Conservation (phyloP, 2,113 vertebrate genomes). For the Panurus biarmicus region DNA sequence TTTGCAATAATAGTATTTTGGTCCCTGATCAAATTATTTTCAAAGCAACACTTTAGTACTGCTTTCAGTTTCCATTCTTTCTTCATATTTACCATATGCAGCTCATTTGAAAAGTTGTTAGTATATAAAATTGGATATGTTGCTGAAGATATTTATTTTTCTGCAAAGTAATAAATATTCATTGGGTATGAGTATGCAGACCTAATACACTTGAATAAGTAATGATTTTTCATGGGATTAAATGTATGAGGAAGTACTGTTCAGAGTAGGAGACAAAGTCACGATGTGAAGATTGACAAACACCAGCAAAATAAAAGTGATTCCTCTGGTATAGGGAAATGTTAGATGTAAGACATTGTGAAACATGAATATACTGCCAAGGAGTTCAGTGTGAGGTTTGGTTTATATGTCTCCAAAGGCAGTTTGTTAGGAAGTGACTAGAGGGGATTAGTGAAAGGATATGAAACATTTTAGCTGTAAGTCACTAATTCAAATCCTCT, state of each 20-base stretch:
- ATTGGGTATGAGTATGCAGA: background rate
- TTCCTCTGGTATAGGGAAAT: background rate
- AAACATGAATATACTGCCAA: background rate
- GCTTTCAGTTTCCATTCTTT: background rate
- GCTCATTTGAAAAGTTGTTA: background rate
- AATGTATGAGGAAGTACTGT: background rate
- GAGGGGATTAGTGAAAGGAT: background rate
- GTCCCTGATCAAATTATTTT: background rate
- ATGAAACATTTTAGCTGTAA: slow-evolving; percentile 21
- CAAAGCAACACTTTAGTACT: background rate
- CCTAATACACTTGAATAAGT: background rate
- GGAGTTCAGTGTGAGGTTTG: background rate
- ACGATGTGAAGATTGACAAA: background rate
- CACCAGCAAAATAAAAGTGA: background rate
- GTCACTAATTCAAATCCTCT: background rate
- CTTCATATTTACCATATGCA: background rate
- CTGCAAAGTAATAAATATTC: background rate
- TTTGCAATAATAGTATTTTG: background rate
- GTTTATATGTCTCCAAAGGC: background rate
- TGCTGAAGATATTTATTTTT: background rate
- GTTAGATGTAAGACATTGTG: background rate
- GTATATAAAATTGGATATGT: background rate
- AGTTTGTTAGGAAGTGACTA: background rate
- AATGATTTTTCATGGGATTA: background rate
- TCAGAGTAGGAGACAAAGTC: background rate